These are phyloP conservation scores for Podarcis lilfordi DNA, from an alignment of 2,797 vertebrate species.

Conservation along the genomic window DNA sequence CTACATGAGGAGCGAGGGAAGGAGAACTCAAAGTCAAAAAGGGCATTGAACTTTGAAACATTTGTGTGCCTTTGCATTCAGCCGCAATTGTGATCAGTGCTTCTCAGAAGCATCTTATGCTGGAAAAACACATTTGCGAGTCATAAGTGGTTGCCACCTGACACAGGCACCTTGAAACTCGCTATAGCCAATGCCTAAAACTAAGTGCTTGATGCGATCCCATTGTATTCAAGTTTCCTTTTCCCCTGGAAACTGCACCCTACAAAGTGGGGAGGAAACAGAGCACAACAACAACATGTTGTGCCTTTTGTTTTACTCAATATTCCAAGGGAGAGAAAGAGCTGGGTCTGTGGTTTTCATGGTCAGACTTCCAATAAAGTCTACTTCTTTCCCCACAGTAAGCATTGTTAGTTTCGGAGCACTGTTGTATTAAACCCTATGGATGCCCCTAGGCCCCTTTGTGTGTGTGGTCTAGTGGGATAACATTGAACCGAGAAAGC, in stretches of 20 bases:
- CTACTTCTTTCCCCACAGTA: no score
- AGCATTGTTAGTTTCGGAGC: no score
- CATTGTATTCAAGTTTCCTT: not conserved
- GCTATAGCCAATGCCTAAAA: not conserved
- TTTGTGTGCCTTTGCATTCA: not conserved
- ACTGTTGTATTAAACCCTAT: no score
- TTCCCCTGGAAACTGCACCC: not conserved
- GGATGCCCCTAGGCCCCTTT: no score
- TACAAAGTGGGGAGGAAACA: not conserved
- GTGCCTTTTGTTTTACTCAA: not conserved
- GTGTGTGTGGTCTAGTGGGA: no score
- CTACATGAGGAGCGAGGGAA: not conserved
- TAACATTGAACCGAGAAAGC: no score
- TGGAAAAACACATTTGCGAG: not conserved
- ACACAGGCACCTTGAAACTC: not conserved
- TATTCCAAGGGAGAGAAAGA: not conserved
- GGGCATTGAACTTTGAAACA: not conserved
- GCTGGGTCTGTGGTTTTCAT: not conserved
- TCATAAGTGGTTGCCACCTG: not conserved
- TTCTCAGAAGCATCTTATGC: not conserved
- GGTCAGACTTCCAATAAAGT: no score
- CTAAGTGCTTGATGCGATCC: not conserved
- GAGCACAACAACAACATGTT: not conserved
- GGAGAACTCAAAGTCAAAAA: conserved; percentile 12
- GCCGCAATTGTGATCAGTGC: not conserved